Base-by-base conservation (phyloP, 1,140 invertebrate genomes). In the Neotoxoptera formosana region DNA sequence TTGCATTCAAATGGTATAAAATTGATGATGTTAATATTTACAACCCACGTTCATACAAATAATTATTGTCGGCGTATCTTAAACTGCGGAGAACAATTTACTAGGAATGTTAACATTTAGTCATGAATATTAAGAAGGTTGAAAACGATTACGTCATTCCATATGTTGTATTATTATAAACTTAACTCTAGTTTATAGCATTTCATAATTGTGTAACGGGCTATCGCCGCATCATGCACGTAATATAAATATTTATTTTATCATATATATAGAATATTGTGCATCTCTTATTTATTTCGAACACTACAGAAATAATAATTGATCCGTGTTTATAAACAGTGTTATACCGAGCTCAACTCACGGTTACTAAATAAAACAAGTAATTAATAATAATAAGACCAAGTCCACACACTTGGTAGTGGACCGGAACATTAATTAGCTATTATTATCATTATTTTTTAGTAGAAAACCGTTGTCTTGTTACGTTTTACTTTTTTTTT, bases 121-220 rank as follows among this genome's bases (percentile, higher is more conserved):
- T 34, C 51, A 4, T 89, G 87, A 88, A 88, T 88, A 47, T 41
- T 86, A 47, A 86, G 25, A 47, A 48, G 87, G 47, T 88, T 51
- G 48, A 89, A 53, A 53, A 53, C 25, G 30, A 88, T 89, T 89
- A 56, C 51, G 51, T 89, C 51, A 89, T 56, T 89, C 34, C 41
- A 41, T 41, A 41, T 41, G 41, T 41, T 25, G 41, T 20, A 87
- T n/a, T 20, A 87, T n/a, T 17, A n/a, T 76, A 76, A 76, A 34
- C 20, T 41, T 45, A 51, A 87, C 23, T 41, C 88, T 21, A 51
- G 8, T 86, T 86, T 47, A 41, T 86, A 30, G 23, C 41, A 45
- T 86, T 86, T 47, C 25, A 86, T 86, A 86, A 86, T 17, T 25
- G 60, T 76, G 14, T n/a, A 76, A 76, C n/a, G n/a, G 30, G 14